Evolutionary conservation across 2,113 vertebrate species (phyloP).

Genomic region (Phalacrocorax pelagicus): DNA sequence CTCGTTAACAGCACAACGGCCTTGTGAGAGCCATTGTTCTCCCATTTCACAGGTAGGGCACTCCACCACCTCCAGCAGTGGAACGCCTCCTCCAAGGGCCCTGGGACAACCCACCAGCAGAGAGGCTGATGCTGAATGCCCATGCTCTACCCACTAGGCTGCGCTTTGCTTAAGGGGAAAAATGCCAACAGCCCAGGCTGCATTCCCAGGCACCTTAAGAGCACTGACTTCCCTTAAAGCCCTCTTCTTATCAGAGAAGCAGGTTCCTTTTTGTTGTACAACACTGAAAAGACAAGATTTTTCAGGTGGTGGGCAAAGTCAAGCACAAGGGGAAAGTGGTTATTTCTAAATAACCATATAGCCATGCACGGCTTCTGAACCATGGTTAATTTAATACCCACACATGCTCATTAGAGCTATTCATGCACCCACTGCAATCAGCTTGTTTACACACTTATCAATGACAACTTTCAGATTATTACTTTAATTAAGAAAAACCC

Average conservation of each 20-base stretch:
- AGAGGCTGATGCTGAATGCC: not conserved
- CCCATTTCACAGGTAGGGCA: not conserved
- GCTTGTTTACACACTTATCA: constrained; percentile 76
- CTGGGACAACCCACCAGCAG: not conserved
- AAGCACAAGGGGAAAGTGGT: constrained; percentile 32
- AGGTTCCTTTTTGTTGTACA: not conserved
- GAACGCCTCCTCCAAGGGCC: not conserved
- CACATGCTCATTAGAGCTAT: constrained; percentile 77
- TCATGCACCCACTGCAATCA: constrained; percentile 67
- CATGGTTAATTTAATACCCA: constrained; percentile 76
- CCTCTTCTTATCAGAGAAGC: not conserved
- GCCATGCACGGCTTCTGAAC: constrained; percentile 71
- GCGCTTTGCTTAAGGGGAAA: not conserved
- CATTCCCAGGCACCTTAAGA: not conserved
- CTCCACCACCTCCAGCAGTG: not conserved
- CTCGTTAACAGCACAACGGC: not conserved
- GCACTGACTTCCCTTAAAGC: not conserved
- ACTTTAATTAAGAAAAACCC: constrained; percentile 75
- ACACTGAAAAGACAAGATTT: not conserved
- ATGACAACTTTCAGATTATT: constrained; percentile 72
- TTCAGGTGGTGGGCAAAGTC: not conserved
- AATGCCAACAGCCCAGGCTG: not conserved
- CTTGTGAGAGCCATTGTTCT: not conserved
- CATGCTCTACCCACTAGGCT: not conserved
- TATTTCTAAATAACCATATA: constrained; percentile 63